phyloP scores from a whole-genome alignment of 2,113 vertebrate species.

The Oceanites oceanicus region DNA sequence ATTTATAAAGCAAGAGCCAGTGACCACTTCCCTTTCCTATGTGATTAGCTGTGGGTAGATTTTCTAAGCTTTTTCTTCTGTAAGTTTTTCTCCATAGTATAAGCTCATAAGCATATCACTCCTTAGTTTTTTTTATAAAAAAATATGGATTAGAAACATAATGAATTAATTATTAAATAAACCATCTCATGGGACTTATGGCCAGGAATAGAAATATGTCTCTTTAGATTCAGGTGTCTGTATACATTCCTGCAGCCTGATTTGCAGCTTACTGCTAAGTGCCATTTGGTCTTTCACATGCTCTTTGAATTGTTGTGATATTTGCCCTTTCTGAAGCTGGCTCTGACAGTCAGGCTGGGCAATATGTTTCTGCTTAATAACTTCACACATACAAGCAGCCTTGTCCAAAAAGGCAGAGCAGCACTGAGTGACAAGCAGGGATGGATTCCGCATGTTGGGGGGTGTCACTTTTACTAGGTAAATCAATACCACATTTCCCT shows the following conservation, averaged over 20 bases:
- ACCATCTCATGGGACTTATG: not conserved
- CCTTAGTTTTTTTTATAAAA: not conserved
- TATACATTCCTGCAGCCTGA: not conserved
- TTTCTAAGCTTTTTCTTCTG: not conserved
- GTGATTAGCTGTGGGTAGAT: not conserved
- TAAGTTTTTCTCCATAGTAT: not conserved
- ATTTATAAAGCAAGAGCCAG: not conserved
- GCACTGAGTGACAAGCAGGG: not conserved
- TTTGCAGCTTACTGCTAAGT: not conserved
- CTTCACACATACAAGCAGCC: not conserved
- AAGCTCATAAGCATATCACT: not conserved
- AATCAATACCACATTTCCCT: constrained; percentile 23
- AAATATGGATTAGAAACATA: not conserved
- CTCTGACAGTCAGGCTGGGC: not conserved
- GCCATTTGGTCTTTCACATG: not conserved
- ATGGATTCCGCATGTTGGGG: constrained; percentile 10
- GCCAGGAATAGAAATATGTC: not conserved
- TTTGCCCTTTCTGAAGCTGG: not conserved
- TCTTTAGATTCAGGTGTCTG: not conserved
- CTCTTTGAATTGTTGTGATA: not conserved
- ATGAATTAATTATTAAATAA: constrained; percentile 27
- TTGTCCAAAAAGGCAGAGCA: not conserved
- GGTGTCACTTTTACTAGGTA: constrained; percentile 3
- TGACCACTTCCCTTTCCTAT: not conserved
- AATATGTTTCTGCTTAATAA: constrained; percentile 20